Conservation (phyloP, 2,113 vertebrate genomes). For the Heloderma charlesbogerti region DNA sequence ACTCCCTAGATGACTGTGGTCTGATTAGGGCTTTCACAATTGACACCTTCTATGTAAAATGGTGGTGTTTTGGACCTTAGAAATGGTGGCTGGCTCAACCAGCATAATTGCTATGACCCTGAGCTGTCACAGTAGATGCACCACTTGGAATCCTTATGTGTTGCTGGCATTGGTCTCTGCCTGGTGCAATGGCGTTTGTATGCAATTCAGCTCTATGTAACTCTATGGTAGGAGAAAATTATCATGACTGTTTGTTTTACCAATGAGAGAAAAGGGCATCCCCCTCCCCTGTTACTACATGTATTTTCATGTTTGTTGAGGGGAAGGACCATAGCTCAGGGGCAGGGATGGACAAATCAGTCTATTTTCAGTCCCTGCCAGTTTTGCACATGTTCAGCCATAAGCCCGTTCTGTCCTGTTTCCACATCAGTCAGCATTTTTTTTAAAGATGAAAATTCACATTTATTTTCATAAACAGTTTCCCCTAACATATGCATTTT, state of each 20-base stretch:
- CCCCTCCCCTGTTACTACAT: background rate
- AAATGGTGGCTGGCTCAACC: background rate
- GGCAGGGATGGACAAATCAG: background rate
- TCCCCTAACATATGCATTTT: background rate
- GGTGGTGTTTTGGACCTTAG: background rate
- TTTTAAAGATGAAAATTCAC: background rate
- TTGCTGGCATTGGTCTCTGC: background rate
- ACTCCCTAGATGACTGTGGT: background rate
- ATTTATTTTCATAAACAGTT: background rate
- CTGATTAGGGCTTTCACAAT: background rate
- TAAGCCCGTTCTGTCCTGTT: background rate
- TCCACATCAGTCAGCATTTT: background rate
- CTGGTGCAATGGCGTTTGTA: background rate
- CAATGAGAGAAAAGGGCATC: background rate
- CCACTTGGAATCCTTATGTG: background rate
- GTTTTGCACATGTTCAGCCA: background rate
- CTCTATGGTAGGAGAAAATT: background rate
- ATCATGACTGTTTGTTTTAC: background rate
- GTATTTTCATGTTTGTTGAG: too few species aligned
- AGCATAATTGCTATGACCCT: background rate
- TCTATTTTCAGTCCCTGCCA: background rate
- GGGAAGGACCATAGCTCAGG: too few species aligned
- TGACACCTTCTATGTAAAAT: background rate
- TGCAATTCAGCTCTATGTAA: background rate
- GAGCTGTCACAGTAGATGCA: background rate